Evolutionary conservation across 2,113 vertebrate species (phyloP), one percentile per base, ranked within the genome.

Genomic region (Heptranchias perlo): DNA sequence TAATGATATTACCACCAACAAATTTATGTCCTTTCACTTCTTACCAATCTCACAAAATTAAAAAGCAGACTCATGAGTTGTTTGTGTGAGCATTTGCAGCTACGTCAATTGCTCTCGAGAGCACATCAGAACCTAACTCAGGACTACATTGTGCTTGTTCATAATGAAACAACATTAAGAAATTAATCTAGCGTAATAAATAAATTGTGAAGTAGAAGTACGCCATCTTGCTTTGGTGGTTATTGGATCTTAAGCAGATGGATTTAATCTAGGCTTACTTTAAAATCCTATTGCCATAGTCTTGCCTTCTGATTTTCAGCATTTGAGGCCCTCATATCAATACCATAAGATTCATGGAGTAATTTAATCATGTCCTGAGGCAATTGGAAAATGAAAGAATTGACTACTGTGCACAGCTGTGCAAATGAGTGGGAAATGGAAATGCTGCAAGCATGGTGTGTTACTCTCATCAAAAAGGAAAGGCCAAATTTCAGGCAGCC

Each of bases 311-410:
- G 23, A 94, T 67, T 23, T 94, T 67, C 64, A 69, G 44, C 39
- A 94, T 67, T 65, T 65, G 25, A 31, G 11, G 10, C 25, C 64
- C 44, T 95, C 94, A 67, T n/a, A 52, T 52, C 65, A 95, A 47
- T 58, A 95, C 65, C 65, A 52, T 73, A 94, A 67, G 44, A 14
- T 49, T 69, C 65, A 73, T 73, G n/a, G 13, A 94, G 44, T 49
- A 94, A 94, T 47, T 94, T 69, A 95, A 73, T 95, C 13, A 69
- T 52, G 64, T 52, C 94, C 65, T 73, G 94, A 73, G 65, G 94
- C 64, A 95, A 95, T 28, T 95, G 44, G 65, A 69, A 95, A 35
- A 95, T 69, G 64, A 95, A 95, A 95, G 44, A 69, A 67, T 28
- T 95, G 94, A 95, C 39, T 95, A 35, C 39, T 39, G 94, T 69